Percentiles rank a stretch among this genome's conserved stretches.
phyloP scores from a whole-genome alignment of 2,888 invertebrate species.

The Fabriciana adippe region DNA sequence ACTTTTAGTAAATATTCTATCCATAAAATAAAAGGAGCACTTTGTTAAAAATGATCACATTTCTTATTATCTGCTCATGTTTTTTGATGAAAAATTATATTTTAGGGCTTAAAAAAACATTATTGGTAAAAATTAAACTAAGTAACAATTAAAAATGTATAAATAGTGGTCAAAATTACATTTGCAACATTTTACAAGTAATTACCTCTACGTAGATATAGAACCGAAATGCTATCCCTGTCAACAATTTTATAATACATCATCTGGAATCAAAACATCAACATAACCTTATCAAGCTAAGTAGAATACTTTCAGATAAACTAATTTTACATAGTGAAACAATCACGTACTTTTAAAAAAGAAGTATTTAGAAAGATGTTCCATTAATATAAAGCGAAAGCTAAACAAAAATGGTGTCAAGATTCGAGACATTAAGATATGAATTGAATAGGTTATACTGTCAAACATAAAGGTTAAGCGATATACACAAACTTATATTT shows the following conservation, averaged over 20 bases:
- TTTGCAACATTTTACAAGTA: too few relatives aligned
- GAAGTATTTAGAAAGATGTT: constrained; percentile 6
- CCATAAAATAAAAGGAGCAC: neutral
- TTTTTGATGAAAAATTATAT: constrained; percentile 4
- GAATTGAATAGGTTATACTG: constrained; percentile 71
- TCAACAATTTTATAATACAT: constrained; percentile 37
- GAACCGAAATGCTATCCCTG: constrained; percentile 24
- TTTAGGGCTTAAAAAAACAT: neutral
- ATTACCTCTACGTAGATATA: neutral
- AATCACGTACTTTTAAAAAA: neutral
- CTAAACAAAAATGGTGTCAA: constrained; percentile 76
- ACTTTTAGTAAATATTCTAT: constrained; percentile 12
- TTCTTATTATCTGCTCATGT: constrained; percentile 2
- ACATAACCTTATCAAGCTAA: constrained; percentile 72
- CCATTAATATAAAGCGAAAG: constrained; percentile 52
- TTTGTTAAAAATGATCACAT: neutral
- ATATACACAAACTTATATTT: constrained; percentile 44
- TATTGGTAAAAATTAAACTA: neutral
- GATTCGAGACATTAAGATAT: constrained; percentile 46
- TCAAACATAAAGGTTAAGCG: constrained; percentile 71
- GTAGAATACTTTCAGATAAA: constrained; percentile 16
- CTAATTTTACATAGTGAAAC: neutral
- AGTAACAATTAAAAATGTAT: neutral
- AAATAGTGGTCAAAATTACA: too few relatives aligned
- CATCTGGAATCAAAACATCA: constrained; percentile 76